Base-by-base conservation (phyloP, 2,888 invertebrate species). In the Watsonalla binaria region DNA sequence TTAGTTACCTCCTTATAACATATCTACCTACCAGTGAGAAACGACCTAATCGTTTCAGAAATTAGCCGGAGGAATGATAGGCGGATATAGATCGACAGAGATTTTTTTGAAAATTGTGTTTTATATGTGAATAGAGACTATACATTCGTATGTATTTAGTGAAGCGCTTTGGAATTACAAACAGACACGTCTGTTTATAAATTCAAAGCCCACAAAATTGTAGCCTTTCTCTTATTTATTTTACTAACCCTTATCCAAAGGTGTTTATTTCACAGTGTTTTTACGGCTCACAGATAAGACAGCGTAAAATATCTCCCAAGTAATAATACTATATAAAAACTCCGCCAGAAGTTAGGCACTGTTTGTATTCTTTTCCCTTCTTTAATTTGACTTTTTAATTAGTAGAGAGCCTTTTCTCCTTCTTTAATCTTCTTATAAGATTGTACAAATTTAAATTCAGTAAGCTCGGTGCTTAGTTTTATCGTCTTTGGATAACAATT, bases 321-420 rank as follows among this genome's bases (percentile, higher is more conserved):
- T 54, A 15, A 51, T 24, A 15, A 51, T 24, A 15, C 37, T 46
- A 45, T 53, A 58, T 58, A 34, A 46, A 48, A 64, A 54, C 48
- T 62, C 58, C 53, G 62, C 54, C 49, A 49, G 53, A 11, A 11
- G 11, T 42, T 11, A 56, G 57, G 58, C 60, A 55, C 63, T 61
- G 65, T 64, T 68, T 68, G 64, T 73, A 62, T 65, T 59, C 75
- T 66, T 77, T 76, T 73, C 66, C 66, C 67, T 72, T 70, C 70
- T 76, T 76, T 72, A 80, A 86, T 84, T 86, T 83, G 82, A 84
- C 85, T 85, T 85, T 86, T 85, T 86, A 86, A 87, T 86, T 84
- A 83, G 78, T 59, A 56, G 60, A 71, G 73, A 76, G 78, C 74
- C 74, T 79, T 78, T 72, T 75, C 72, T 72, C 70, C 67, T 75